A percentile compares a stretch with the other conserved stretches of the same genome.
Evolutionary conservation across 2,113 vertebrate genomes (phyloP).

Genomic region (Bubalus kerabau): DNA sequence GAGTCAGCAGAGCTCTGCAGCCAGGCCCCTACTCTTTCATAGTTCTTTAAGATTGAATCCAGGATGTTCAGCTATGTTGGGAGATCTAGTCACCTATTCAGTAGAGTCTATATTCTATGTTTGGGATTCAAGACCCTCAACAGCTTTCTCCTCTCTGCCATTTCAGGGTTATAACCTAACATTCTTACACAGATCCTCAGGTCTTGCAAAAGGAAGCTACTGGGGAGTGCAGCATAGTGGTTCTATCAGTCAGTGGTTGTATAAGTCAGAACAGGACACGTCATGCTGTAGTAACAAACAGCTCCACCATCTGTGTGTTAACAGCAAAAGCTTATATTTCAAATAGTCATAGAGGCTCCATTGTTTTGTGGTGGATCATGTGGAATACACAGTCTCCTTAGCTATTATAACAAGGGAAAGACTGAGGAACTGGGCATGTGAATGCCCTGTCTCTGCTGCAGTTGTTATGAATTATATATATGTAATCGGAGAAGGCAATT

Average conservation of each 20-base stretch:
- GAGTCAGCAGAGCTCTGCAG: neutral
- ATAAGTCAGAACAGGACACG: neutral
- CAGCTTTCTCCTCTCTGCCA: neutral
- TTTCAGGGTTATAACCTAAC: neutral
- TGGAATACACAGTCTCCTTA: neutral
- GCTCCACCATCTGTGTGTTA: neutral
- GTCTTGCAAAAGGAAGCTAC: neutral
- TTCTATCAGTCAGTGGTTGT: neutral
- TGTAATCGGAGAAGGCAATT: no score
- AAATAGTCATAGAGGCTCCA: neutral
- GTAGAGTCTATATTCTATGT: neutral
- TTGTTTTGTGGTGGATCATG: neutral
- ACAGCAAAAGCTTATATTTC: neutral
- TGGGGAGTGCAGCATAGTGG: neutral
- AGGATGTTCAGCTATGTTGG: neutral
- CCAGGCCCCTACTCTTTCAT: neutral
- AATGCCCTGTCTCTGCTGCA: neutral
- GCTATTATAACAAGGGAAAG: neutral
- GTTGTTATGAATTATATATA: neutral
- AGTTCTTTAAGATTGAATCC: neutral
- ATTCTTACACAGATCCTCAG: neutral
- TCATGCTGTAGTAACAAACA: neutral
- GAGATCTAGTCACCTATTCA: neutral
- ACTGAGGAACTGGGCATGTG: rapidly evolving
- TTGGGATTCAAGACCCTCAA: neutral